Base-by-base conservation (phyloP, 1,140 invertebrate species). In the Drosophila pandora region DNA sequence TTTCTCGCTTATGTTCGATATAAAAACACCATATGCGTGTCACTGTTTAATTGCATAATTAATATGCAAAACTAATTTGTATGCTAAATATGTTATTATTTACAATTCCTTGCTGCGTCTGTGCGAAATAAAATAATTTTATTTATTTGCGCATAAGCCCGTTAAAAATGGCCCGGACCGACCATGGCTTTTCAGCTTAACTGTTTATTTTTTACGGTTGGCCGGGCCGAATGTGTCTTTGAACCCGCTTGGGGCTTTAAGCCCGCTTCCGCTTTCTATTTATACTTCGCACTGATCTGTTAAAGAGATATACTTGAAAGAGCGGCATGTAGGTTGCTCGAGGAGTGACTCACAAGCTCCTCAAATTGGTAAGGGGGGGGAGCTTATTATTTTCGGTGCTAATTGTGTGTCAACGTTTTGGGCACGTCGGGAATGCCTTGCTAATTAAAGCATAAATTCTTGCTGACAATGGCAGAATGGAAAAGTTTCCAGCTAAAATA, bases 41-140 rank as follows among this genome's bases (percentile, higher is more conserved):
- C 56, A 17, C 59, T 43, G 57, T 71, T 79, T 76, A 79, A 84
- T 84, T 72, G 65, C 55, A 76, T 80, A 84, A 85, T 84, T 84
- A 72, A 76, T 76, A 76, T 84, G 71, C 80, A 62, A 76, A 68
- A 72, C 69, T 78, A 75, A 83, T 83, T 82, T 76, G 77, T 83
- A 84, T 84, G 76, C 65, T 76, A 79, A 84, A 72, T 84, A 79
- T 79, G 63, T 49, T 41, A 23, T 56, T 41, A 56, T 65, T 60
- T 74, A 23, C 43, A 45, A 48, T 55, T 62, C 37, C 34, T 60
- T 61, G 39, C 17, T 39, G 21, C 43, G 43, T 22, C 21, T 21
- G 43, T 22, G 43, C 3, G 21, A 3, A 22, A 34, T 52, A 43
- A 45, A 22, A 34, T 52, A 43, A 45, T 57, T 49, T 17, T 37